A percentile compares a stretch with the other conserved stretches of the same genome.
Evolutionary conservation across 2,888 invertebrate genomes (phyloP).

Genomic region (Caenorhabditis zanzibari): DNA sequence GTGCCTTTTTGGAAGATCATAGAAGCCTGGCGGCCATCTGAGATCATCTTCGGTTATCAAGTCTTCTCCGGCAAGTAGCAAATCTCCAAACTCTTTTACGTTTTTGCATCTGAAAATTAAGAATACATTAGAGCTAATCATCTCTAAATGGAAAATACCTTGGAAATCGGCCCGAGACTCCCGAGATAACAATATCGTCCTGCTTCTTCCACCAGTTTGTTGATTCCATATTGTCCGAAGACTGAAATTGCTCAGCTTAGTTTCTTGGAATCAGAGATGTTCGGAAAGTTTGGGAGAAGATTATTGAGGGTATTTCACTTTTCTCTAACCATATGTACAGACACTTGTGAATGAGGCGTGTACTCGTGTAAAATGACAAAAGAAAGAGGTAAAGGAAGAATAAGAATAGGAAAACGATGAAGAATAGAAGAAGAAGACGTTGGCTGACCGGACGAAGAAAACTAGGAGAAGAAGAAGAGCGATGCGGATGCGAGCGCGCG

Average conservation of each 20-base stretch:
- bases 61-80: conserved; percentile 93
- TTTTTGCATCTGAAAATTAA: conserved; percentile 87
- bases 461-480: conserved; percentile 32
- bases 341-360: conserved; percentile 38
- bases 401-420: conserved; percentile 27
- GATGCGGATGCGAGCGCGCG: conserved; percentile 42
- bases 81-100: conserved; percentile 94
- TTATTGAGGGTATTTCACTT: conserved; percentile 18
- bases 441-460: conserved; percentile 27
- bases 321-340: conserved; percentile 23
- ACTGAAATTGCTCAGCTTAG: conserved; percentile 68
- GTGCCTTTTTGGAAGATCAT: conserved; percentile 85
- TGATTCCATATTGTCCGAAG: conserved; percentile 78
- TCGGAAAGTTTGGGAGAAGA: not conserved
- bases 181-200: conserved; percentile 85
- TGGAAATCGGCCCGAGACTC: conserved; percentile 88
- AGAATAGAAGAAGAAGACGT: conserved; percentile 37
- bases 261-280: not conserved
- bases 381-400: conserved; percentile 33
- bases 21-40: conserved; percentile 89
- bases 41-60: conserved; percentile 94
- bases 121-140: not conserved
- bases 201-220: conserved; percentile 82
- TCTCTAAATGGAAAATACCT: conserved; percentile 83
- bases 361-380: conserved; percentile 38